Conservation (phyloP, 2,113 vertebrate species). For the Silurus glanis region DNA sequence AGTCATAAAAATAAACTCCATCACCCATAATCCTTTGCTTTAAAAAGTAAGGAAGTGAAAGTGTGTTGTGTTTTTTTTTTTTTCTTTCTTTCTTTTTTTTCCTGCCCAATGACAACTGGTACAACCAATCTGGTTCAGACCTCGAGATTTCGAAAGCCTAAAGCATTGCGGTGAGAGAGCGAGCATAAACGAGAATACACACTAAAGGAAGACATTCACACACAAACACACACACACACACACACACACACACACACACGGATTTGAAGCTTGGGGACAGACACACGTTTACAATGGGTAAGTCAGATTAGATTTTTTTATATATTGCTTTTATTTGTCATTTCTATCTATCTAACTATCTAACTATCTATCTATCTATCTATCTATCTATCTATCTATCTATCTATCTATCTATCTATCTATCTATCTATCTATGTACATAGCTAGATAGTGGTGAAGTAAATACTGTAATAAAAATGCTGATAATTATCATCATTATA, state of each 20-base stretch:
- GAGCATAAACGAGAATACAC: constrained; percentile 21
- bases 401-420: too few species aligned
- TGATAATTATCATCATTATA: background rate
- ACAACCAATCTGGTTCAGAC: constrained; percentile 28
- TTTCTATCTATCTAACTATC: too few species aligned
- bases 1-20: constrained; percentile 28
- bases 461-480: background rate
- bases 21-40: constrained; percentile 45
- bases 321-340: background rate
- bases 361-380: too few species aligned
- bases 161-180: constrained; percentile 26
- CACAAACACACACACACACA: constrained; percentile 49
- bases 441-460: background rate
- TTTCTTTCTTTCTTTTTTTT: background rate
- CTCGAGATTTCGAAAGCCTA: constrained; percentile 52
- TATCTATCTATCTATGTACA: background rate
- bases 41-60: constrained; percentile 26
- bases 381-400: too few species aligned
- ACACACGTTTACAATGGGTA: constrained; percentile 66
- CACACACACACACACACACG: constrained; percentile 44
- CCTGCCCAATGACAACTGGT: constrained; percentile 40
- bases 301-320: constrained; percentile 35
- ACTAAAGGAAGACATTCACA: constrained; percentile 53
- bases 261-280: constrained; percentile 38
- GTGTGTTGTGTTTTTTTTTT: background rate